These are phyloP conservation scores for Carassius gibelio DNA, from an alignment of 2,113 vertebrate species.

Conservation along the genomic window DNA sequence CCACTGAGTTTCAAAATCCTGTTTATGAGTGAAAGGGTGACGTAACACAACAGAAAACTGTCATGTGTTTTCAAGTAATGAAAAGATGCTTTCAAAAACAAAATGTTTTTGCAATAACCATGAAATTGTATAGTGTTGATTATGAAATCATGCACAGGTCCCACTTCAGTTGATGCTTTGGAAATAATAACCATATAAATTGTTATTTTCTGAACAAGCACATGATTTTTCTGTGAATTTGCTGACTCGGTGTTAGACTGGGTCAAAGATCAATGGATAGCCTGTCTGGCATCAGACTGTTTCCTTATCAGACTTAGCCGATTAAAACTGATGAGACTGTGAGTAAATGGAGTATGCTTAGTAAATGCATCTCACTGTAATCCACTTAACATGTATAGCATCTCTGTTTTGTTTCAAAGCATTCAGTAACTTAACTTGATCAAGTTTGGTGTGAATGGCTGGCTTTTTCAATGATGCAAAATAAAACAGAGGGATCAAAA, in stretches of 20 bases:
- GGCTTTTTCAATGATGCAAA: background rate
- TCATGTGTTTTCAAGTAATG: background rate
- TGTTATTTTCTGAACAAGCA: background rate
- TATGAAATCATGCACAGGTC: background rate
- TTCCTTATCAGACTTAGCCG: conserved; percentile 18
- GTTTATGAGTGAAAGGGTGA: background rate
- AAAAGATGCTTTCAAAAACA: conserved; percentile 4
- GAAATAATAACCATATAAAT: background rate
- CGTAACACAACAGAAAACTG: background rate
- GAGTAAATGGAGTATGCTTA: conserved; percentile 11
- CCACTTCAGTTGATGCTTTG: background rate
- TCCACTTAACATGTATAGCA: background rate
- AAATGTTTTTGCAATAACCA: background rate
- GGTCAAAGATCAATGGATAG: background rate
- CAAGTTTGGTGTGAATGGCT: background rate
- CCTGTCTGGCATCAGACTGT: conserved; percentile 2
- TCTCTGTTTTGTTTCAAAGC: background rate
- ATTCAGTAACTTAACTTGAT: background rate
- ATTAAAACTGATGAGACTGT: background rate
- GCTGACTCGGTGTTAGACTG: background rate
- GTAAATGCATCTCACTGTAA: background rate
- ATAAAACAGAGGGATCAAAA: background rate
- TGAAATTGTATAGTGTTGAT: background rate
- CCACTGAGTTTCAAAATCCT: background rate
- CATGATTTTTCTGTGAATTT: background rate